These are phyloP conservation scores for Coendou prehensilis DNA, from an alignment of 2,797 vertebrate genomes.

Conservation along the genomic window DNA sequence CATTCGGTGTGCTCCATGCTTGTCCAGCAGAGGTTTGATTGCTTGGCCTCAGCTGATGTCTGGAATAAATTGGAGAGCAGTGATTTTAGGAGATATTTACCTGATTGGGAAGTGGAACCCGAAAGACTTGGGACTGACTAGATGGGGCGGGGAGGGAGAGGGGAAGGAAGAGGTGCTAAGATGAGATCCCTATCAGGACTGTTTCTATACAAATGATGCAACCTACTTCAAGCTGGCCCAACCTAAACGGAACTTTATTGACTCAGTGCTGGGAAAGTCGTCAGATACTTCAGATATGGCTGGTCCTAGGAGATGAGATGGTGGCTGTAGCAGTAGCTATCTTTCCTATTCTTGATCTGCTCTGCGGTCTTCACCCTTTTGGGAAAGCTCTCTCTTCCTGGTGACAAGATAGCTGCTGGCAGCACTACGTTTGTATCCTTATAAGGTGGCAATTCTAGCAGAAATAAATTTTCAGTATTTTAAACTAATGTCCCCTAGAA, in stretches of 20 bases:
- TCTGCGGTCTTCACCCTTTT: not conserved
- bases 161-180: not conserved
- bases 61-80: not conserved
- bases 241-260: not conserved
- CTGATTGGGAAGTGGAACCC: not conserved
- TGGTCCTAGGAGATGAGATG: not conserved
- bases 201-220: not conserved
- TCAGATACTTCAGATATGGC: not conserved
- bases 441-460: not conserved
- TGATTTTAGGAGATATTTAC: slow-evolving; percentile 43
- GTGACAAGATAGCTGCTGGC: not conserved
- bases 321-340: not conserved
- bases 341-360: not conserved
- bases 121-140: not conserved
- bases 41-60: not conserved
- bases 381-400: not conserved
- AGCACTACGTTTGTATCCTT: not conserved
- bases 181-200: not conserved
- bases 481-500: slow-evolving; percentile 6
- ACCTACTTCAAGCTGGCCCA: not conserved
- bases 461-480: slow-evolving; percentile 9
- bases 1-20: not conserved
- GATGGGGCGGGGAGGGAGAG: not conserved
- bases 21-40: not conserved
- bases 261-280: not conserved